These are phyloP conservation scores for Lates calcarifer DNA, from an alignment of 2,113 vertebrate genomes.

Conservation along the genomic window DNA sequence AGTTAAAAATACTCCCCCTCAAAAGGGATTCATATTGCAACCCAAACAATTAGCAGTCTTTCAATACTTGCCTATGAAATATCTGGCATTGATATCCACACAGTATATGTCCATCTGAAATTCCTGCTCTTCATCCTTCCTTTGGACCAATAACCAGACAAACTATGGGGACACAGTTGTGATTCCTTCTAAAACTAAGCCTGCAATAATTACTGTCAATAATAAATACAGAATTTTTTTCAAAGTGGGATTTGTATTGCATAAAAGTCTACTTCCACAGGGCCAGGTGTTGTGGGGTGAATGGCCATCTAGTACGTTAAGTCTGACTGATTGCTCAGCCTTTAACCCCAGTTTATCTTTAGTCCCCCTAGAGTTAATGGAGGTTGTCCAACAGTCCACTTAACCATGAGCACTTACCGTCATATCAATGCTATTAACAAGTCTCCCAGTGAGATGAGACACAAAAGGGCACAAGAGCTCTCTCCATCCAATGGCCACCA, in stretches of 20 bases:
- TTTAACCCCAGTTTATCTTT: conserved; percentile 26
- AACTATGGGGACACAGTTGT: background rate
- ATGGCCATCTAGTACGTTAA: background rate
- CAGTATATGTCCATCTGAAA: background rate
- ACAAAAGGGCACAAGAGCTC: background rate
- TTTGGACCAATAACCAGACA: background rate
- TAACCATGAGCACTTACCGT: conserved; percentile 25
- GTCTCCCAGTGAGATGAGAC: conserved; percentile 1
- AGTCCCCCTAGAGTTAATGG: background rate
- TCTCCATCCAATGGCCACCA: background rate
- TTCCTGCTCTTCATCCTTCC: background rate
- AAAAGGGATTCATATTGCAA: background rate
- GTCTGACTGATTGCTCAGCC: conserved; percentile 23
- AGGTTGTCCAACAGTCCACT: conserved; percentile 15
- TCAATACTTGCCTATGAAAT: too few relatives aligned
- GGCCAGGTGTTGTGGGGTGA: background rate
- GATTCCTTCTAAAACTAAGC: background rate
- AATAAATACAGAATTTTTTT: background rate
- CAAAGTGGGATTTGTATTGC: background rate
- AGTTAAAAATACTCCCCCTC: background rate
- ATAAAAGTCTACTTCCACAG: background rate
- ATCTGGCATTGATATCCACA: background rate
- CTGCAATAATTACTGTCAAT: background rate
- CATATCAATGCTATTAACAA: conserved; percentile 35
- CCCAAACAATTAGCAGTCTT: background rate